These are phyloP conservation scores for Grus americana DNA, from an alignment of 2,113 vertebrate species.

Conservation along the genomic window DNA sequence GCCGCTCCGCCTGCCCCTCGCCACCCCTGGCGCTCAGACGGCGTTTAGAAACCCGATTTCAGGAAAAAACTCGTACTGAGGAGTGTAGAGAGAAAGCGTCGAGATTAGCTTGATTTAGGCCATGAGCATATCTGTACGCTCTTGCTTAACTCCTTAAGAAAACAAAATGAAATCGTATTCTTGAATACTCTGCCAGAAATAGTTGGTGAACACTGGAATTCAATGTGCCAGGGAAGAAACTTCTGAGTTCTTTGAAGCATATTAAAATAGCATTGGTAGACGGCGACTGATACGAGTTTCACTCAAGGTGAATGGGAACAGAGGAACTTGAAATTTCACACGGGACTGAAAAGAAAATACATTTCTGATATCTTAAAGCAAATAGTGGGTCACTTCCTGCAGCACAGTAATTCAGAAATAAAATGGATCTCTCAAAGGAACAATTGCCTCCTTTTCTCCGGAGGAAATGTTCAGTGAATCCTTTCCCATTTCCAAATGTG, in stretches of 20 bases:
- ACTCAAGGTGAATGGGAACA: background rate
- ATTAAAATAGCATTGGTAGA: background rate
- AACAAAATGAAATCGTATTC: background rate
- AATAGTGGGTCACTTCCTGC: background rate
- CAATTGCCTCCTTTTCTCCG: background rate
- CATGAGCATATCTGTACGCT: background rate
- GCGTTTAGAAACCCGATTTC: background rate
- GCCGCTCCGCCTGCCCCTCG: accelerated
- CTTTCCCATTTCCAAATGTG: background rate
- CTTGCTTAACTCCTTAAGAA: background rate
- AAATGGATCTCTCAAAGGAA: background rate
- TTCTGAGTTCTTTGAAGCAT: background rate
- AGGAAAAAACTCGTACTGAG: background rate
- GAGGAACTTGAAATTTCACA: background rate
- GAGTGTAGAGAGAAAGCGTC: background rate
- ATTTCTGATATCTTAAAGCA: background rate
- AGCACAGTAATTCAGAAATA: background rate
- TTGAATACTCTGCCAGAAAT: background rate
- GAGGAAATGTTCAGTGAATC: background rate
- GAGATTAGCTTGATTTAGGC: background rate
- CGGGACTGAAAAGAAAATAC: background rate
- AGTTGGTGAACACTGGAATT: background rate
- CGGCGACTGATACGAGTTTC: background rate
- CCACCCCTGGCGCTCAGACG: background rate
- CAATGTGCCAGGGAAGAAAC: background rate